Evolutionary conservation across 2,113 vertebrate genomes (phyloP).

Genomic region (Carettochelys insculpta): DNA sequence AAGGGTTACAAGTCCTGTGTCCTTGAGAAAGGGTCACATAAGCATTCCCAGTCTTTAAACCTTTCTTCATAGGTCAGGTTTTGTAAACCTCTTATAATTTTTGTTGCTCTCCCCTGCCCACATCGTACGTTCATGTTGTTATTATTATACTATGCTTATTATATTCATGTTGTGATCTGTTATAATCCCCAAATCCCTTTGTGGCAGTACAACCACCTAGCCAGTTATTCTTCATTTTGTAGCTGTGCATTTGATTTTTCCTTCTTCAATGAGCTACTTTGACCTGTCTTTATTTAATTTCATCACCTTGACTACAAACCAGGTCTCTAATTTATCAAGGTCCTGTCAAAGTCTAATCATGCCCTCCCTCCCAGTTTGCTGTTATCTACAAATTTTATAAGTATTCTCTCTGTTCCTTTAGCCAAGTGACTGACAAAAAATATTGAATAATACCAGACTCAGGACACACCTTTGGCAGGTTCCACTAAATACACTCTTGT

Average conservation of each 20-base stretch:
- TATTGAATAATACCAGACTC: neutral
- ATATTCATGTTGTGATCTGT: neutral
- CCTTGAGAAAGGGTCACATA: neutral
- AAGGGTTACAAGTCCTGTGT: neutral
- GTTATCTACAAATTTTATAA: neutral
- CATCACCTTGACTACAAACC: neutral
- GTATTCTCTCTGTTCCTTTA: neutral
- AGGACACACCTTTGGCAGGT: neutral
- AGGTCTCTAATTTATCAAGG: neutral
- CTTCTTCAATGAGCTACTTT: neutral
- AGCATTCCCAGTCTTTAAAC: neutral
- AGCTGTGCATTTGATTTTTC: neutral
- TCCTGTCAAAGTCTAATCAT: neutral
- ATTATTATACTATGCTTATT: too few relatives aligned
- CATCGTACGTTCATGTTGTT: too few relatives aligned
- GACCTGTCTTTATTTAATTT: neutral
- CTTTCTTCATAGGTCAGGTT: neutral
- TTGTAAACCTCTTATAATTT: neutral
- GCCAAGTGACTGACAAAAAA: neutral
- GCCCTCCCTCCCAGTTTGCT: neutral
- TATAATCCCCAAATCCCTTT: neutral
- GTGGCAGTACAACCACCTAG: neutral
- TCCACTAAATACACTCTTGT: neutral
- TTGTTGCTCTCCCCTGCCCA: neutral
- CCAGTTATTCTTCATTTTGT: neutral